A percentile compares a stretch with the other conserved stretches of the same genome.
Conservation (phyloP, 1,140 invertebrate species). For the Sipha flava region DNA sequence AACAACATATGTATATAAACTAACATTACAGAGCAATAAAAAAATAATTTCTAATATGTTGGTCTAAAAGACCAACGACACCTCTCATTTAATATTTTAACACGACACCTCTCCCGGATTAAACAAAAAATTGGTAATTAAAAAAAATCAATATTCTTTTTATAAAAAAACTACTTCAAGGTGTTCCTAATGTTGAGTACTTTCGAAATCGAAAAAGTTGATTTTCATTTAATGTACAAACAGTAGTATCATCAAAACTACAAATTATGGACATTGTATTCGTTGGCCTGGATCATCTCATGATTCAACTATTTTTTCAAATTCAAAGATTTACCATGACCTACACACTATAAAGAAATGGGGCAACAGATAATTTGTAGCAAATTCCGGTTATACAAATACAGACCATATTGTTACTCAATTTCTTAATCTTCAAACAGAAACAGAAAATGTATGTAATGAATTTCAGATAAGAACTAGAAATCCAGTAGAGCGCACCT, state of each 20-base stretch:
- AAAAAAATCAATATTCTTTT: too few relatives aligned
- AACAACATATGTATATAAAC: too few relatives aligned
- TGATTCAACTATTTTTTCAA: conserved; percentile 39
- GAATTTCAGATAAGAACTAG: not conserved
- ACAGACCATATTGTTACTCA: conserved; percentile 23
- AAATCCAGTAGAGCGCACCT: not conserved
- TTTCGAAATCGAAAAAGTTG: not conserved
- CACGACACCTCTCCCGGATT: too few relatives aligned
- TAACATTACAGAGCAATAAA: too few relatives aligned
- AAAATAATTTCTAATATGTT: too few relatives aligned
- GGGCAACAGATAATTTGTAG: conserved; percentile 34
- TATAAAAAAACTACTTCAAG: too few relatives aligned
- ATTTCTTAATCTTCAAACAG: not conserved
- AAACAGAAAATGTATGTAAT: not conserved
- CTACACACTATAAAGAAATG: too few relatives aligned
- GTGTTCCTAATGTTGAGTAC: too few relatives aligned
- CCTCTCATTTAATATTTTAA: too few relatives aligned
- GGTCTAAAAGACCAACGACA: too few relatives aligned
- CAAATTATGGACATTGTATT: not conserved
- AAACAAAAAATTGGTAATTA: not conserved
- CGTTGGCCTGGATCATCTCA: not conserved
- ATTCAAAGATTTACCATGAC: conserved; percentile 33
- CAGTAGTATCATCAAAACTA: not conserved
- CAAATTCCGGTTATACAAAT: conserved; percentile 34
- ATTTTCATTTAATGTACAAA: not conserved